phyloP scores from a whole-genome alignment of 1,140 invertebrate genomes.

The Eumeta japonica region DNA sequence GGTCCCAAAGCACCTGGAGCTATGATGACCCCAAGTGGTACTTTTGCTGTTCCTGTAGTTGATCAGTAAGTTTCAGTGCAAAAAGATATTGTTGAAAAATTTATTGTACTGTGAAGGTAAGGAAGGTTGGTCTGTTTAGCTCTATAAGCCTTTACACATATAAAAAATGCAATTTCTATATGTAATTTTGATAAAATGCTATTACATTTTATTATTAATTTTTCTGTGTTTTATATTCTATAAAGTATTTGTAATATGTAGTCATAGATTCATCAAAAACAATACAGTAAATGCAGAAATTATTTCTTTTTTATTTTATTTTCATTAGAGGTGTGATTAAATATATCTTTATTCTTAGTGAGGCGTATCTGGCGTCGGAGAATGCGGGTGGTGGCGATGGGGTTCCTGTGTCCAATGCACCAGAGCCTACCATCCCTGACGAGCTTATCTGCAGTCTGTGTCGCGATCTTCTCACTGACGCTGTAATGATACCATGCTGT shows the following conservation, averaged over 20 bases:
- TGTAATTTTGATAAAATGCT: too few relatives aligned
- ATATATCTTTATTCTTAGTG: slow-evolving; percentile 54
- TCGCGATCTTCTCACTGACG: slow-evolving; percentile 90
- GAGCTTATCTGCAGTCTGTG: slow-evolving; percentile 91
- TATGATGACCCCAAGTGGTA: slow-evolving; percentile 89
- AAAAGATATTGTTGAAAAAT: not conserved
- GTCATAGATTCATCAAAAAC: too few relatives aligned
- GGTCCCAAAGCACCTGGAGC: slow-evolving; percentile 87
- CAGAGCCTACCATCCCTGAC: slow-evolving; percentile 79
- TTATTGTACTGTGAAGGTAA: not conserved
- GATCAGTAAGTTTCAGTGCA: slow-evolving; percentile 87
- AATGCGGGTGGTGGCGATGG: slow-evolving; percentile 55
- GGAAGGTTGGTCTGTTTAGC: too few relatives aligned
- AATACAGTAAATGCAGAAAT: too few relatives aligned
- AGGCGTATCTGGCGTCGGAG: slow-evolving; percentile 76
- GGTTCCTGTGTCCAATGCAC: slow-evolving; percentile 46
- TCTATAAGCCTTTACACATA: too few relatives aligned
- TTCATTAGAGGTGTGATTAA: too few relatives aligned
- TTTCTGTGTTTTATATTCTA: too few relatives aligned
- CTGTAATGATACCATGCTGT: slow-evolving; percentile 96
- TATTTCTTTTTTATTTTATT: too few relatives aligned
- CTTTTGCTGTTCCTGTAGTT: slow-evolving; percentile 87
- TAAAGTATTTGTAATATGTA: too few relatives aligned
- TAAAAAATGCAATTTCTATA: too few relatives aligned
- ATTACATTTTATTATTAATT: too few relatives aligned